A percentile compares a stretch with the other conserved stretches of the same genome.
Evolutionary conservation across 2,797 vertebrate species (phyloP).

Genomic region (Paratrypauchen microcephalus): DNA sequence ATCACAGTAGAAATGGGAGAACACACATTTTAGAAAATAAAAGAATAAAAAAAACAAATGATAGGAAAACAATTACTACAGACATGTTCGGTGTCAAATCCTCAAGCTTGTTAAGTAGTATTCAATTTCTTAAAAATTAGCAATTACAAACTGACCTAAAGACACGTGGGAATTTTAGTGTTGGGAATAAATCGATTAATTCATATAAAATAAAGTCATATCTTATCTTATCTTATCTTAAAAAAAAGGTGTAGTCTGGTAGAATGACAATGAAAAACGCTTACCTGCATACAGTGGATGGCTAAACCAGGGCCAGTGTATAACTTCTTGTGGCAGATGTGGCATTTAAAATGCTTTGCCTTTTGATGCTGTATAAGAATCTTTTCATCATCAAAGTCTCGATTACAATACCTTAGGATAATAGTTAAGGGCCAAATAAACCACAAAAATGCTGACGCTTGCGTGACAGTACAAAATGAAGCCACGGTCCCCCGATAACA

Average conservation of each 20-base stretch:
- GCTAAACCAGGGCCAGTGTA: slow-evolving; percentile 97
- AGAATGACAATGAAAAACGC: background rate
- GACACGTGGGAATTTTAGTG: background rate
- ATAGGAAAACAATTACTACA: too few species aligned
- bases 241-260: background rate
- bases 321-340: slow-evolving; percentile 98
- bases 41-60: too few species aligned
- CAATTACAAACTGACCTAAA: too few species aligned
- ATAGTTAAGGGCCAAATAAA: slow-evolving; percentile 45
- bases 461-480: background rate
- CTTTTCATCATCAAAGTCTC: slow-evolving; percentile 98
- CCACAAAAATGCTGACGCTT: background rate
- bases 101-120: background rate
- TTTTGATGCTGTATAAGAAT: slow-evolving; percentile 99
- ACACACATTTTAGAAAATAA: too few species aligned
- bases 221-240: too few species aligned
- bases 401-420: slow-evolving; percentile 90
- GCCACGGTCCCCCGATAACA: too few species aligned
- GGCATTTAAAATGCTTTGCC: slow-evolving; percentile 99
- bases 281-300: slow-evolving; percentile 99
- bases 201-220: too few species aligned
- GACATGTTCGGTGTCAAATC: background rate
- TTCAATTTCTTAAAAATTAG: too few species aligned
- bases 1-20: too few species aligned
- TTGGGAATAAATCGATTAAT: too few species aligned